Percentiles rank a stretch among this genome's conserved stretches.
phyloP scores from a whole-genome alignment of 2,888 invertebrate genomes.

The Lasioglossum villosulum region DNA sequence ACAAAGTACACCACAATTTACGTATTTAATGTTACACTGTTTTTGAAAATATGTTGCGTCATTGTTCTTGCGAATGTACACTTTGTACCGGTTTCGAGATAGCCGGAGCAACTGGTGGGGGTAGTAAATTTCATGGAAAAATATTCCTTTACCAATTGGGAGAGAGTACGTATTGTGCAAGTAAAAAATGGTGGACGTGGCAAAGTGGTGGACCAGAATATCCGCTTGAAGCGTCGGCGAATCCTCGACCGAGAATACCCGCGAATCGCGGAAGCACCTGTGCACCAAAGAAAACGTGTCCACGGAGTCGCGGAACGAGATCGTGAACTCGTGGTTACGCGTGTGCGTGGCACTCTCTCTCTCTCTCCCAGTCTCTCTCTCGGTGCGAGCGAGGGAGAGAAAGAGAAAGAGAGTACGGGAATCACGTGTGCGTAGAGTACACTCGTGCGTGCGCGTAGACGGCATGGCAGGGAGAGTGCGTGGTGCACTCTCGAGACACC shows the following conservation, averaged over 20 bases:
- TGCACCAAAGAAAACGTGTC: conserved; percentile 66
- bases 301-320: conserved; percentile 51
- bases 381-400: background rate
- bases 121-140: no score
- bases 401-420: background rate
- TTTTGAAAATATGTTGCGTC: no score
- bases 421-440: conserved; percentile 28
- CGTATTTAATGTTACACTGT: no score
- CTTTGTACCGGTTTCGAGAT: no score
- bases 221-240: conserved; percentile 27
- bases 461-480: conserved; percentile 47
- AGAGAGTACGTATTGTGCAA: background rate
- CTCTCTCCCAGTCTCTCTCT: background rate
- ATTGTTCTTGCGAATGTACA: no score
- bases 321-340: conserved; percentile 27
- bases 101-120: no score
- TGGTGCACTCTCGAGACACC: conserved; percentile 67
- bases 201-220: background rate
- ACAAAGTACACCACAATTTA: no score
- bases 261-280: conserved; percentile 79
- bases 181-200: background rate
- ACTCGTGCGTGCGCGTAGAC: conserved; percentile 37
- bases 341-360: background rate
- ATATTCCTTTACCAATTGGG: no score
- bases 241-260: conserved; percentile 60